phyloP scores from a whole-genome alignment of 2,113 vertebrate species.

The Pica pica region DNA sequence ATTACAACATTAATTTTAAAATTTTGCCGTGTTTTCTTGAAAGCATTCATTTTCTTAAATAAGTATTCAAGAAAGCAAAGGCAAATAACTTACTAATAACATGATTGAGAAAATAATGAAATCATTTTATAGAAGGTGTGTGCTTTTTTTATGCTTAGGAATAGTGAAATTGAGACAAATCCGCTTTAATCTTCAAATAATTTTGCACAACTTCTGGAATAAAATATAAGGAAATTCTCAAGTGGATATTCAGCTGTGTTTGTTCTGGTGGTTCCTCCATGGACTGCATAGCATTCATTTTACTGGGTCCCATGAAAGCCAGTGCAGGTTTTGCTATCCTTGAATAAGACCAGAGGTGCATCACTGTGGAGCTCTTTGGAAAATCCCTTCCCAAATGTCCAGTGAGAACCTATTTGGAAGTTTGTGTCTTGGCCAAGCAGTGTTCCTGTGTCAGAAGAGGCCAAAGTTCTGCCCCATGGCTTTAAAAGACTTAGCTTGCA shows the following conservation, averaged over 20 bases:
- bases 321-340: background rate
- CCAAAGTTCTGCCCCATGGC: background rate
- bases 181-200: background rate
- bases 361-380: background rate
- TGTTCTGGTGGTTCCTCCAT: background rate
- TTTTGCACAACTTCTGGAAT: background rate
- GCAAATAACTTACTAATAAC: background rate
- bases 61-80: background rate
- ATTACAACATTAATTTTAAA: background rate
- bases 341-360: background rate
- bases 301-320: background rate
- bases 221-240: background rate
- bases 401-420: background rate
- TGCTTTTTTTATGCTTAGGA: background rate
- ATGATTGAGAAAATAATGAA: background rate
- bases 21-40: background rate
- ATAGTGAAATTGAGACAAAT: background rate
- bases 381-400: background rate
- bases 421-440: background rate
- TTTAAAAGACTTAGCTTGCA: background rate
- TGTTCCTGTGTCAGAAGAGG: background rate
- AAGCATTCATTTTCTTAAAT: background rate
- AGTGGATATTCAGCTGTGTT: background rate
- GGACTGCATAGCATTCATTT: background rate
- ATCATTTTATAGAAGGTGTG: background rate